Evolutionary conservation across 2,113 vertebrate genomes (phyloP).

Genomic region (Alces alces): DNA sequence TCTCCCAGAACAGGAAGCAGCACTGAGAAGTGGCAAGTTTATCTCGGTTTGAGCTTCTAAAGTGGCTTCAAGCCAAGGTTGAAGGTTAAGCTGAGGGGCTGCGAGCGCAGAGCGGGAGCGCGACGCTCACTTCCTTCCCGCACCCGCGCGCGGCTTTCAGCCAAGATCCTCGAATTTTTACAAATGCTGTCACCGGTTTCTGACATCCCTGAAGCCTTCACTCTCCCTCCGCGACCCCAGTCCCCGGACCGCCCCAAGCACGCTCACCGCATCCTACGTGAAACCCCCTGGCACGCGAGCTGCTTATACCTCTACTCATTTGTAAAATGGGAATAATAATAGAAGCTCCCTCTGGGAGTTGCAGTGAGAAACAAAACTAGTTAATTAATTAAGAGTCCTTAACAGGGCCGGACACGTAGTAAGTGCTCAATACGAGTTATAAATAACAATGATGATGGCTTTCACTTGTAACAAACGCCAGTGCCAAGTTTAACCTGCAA

Average conservation of each 20-base stretch:
- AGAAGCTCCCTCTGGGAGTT: not conserved
- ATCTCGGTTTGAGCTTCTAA: not conserved
- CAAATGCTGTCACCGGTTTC: not conserved
- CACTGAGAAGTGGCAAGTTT: not conserved
- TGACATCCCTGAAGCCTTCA: not conserved
- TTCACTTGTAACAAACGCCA: not conserved
- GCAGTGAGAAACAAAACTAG: not conserved
- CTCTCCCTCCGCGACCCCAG: fast-evolving
- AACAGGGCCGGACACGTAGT: not conserved
- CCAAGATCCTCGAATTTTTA: not conserved
- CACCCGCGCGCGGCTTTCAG: not conserved
- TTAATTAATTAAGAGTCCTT: not conserved
- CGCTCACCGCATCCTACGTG: not conserved
- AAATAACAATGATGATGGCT: not conserved
- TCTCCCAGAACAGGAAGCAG: not conserved
- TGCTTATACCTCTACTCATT: not conserved
- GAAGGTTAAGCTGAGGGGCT: not conserved
- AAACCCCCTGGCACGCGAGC: not conserved
- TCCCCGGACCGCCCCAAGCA: not conserved
- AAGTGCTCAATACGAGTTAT: not conserved
- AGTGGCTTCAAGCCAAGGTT: not conserved
- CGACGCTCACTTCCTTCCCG: not conserved
- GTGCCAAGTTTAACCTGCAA: not conserved
- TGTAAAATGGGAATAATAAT: constrained; percentile 37
- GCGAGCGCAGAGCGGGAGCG: fast-evolving